Evolutionary conservation across 2,797 vertebrate genomes (phyloP).

Genomic region (Philypnodon macrostomus): DNA sequence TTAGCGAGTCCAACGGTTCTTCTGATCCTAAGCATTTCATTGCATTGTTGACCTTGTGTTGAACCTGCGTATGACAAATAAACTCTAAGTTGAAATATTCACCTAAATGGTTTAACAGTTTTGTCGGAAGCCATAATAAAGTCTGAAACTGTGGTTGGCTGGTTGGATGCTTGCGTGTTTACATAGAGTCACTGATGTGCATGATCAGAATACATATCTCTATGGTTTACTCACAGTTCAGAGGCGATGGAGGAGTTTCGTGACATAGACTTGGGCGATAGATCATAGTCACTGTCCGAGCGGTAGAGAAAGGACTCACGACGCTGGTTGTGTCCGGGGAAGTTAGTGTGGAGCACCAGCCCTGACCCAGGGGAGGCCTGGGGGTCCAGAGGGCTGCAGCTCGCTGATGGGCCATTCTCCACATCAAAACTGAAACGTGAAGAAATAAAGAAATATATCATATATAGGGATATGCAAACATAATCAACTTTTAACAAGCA

Average conservation of each 20-base stretch:
- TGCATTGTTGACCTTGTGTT: no score
- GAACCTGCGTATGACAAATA: no score
- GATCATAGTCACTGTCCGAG: slow-evolving; percentile 97
- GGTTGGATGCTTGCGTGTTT: no score
- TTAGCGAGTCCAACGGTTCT: no score
- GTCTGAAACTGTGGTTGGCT: no score
- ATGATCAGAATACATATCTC: no score
- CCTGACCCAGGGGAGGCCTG: slow-evolving; percentile 93
- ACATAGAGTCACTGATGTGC: not conserved
- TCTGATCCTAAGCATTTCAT: no score
- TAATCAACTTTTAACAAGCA: no score
- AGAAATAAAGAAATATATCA: slow-evolving; percentile 8
- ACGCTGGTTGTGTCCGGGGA: slow-evolving; percentile 93
- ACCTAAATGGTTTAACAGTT: no score
- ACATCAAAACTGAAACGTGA: slow-evolving; percentile 91
- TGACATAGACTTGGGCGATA: slow-evolving; percentile 98
- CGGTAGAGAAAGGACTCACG: slow-evolving; percentile 96
- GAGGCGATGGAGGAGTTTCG: slow-evolving; percentile 95
- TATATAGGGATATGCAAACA: slow-evolving; percentile 4
- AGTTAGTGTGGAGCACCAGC: slow-evolving; percentile 91
- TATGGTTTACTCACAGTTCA: slow-evolving; percentile 85
- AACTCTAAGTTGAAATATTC: no score
- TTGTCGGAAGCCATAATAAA: no score
- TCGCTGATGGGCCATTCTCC: slow-evolving; percentile 92
- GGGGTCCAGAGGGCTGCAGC: slow-evolving; percentile 94